Base-by-base conservation (phyloP, 2,797 vertebrate species). In the Mareca penelope region DNA sequence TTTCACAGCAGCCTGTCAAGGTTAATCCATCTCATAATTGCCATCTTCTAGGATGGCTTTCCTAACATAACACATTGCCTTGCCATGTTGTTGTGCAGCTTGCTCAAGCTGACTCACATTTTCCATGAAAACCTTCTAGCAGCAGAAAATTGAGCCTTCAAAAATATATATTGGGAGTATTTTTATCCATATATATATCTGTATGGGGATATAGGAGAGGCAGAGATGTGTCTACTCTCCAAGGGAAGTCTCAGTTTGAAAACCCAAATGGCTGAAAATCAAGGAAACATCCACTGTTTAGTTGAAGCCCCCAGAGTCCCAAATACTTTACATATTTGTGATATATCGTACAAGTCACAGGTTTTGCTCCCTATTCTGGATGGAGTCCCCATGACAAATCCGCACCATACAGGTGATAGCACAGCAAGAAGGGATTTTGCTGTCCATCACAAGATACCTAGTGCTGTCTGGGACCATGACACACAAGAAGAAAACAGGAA, bases 321-420 rank as follows among this genome's bases (percentile, higher is more conserved):
- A 81, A 82, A 24, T 6, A 15, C 26, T 17, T 24, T 12, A 28
- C 4, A 10, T 14, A 16, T 48, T 56, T 72, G 11, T 2, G 2
- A 15, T 56, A 6, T 28, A 55, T 65, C 29, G 39, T 1, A 3
- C 8, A 61, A 65, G 15, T 44, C 53, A 31, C 31, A 57, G 42
- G 21, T 59, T 84, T 6, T 65, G 11, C 12, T 78, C 21, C 21
- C n/a, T 5, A 4, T 79, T 15, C 63, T 72, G 50, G 33, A 22
- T 1, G 1, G 22, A 17, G 44, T 87, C 37, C 29, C 56, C 0
- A 0, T 56, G 48, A 52, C 0, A 2, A 46, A 46, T 52, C 35
- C 35, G n/a, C 12, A 11, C 13, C 42, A 59, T 4, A 11, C 1
- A 6, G 37, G 40, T 0, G 0, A 42, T 3, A 31, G 42, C 2